Evolutionary conservation across 1,140 invertebrate species (phyloP), one percentile per base, ranked within the genome.

Genomic region (Aphelenchoides besseyi): DNA sequence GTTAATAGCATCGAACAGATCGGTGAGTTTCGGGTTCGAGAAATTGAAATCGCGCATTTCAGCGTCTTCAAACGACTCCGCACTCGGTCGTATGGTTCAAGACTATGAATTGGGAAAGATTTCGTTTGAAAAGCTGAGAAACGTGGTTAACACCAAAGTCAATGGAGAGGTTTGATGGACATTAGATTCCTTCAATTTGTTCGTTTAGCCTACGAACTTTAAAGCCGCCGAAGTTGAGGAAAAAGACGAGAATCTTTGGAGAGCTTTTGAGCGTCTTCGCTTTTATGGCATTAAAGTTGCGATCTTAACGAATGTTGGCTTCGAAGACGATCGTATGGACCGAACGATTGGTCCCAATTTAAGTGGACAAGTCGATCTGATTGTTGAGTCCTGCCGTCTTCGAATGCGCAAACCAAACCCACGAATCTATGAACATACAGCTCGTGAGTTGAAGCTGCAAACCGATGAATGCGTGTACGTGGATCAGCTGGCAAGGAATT

Each of bases 401-500:
- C 16, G 23, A 33, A 8, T 63, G 16, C 61, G 61, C 30, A 63
- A 63, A 26, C 61, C 61, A 52, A 33, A 63, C 28, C 61, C 61
- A n/a, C 16, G 16, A 5, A 63, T 63, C 30, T 63, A 63, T 29
- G 30, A 63, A 16, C 23, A 12, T 5, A 52, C 37, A 5, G 16
- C 30, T 18, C 3, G 30, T 12, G n/a, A 29, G 23, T n/a, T 63
- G 16, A n/a, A 5, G 8, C 37, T 63, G 8, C 3, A 52, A 52
- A 3, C 16, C 3, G 5, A 33, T 9, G 61, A 63, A 8, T 63
- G 61, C 30, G 5, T 63, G 5, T 63, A 41, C 23, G 61, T 63
- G 5, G 61, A 63, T 23, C 9, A 63, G 8, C 28, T 63, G 16
- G 3, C 16, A 33, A 3, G 16, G 3, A 48, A 63, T 63, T 63